A percentile compares a stretch with the other conserved stretches of the same genome.
Conservation (phyloP, 1,140 invertebrate genomes). For the Anastatus disparis region DNA sequence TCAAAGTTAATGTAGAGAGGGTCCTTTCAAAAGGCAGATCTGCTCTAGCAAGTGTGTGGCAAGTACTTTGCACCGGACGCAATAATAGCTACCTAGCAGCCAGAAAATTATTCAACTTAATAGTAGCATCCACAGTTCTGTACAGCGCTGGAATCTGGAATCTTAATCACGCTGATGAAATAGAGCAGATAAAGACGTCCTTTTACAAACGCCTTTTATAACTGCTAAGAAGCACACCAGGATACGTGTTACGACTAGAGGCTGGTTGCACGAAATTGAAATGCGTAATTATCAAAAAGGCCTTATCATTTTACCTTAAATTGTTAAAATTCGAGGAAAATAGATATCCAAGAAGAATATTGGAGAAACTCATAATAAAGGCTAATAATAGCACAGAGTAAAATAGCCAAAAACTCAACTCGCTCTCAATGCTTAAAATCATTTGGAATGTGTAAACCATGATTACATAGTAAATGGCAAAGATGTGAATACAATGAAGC, state of each 20-base stretch:
- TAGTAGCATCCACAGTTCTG: constrained; percentile 27
- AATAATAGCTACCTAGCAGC: constrained; percentile 21
- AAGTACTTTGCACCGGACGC: constrained; percentile 26
- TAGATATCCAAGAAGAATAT: too few relatives aligned
- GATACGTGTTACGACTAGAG: constrained; percentile 34
- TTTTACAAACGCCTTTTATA: constrained; percentile 36
- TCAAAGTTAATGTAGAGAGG: neutral
- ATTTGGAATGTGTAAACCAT: too few relatives aligned
- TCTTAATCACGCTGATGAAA: constrained; percentile 19
- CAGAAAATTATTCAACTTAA: constrained; percentile 35
- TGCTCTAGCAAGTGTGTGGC: constrained; percentile 15
- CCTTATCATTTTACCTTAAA: neutral
- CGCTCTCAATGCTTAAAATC: too few relatives aligned
- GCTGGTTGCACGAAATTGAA: constrained; percentile 12
- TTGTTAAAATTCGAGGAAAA: neutral
- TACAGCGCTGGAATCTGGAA: constrained; percentile 41
- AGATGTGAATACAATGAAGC: too few relatives aligned
- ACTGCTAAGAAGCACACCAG: constrained; percentile 31
- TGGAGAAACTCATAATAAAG: too few relatives aligned
- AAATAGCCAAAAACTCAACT: too few relatives aligned
- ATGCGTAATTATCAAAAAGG: neutral
- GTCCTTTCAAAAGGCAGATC: constrained; percentile 12
- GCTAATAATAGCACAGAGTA: too few relatives aligned
- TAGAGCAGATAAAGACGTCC: constrained; percentile 27
- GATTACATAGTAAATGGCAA: too few relatives aligned